Evolutionary conservation across 2,113 vertebrate species (phyloP).

Genomic region (Arizona elegans): DNA sequence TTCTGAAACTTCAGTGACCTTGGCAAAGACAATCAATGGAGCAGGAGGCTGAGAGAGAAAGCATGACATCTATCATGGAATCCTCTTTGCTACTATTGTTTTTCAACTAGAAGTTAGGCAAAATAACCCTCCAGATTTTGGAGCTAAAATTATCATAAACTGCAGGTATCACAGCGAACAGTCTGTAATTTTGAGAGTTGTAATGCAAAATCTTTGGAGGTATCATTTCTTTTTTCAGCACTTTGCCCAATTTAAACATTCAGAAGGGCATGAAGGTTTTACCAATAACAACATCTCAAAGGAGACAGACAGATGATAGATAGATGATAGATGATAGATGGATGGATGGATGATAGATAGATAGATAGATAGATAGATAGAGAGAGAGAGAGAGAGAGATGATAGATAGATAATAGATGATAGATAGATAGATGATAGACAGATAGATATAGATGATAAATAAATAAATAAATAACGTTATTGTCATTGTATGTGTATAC

Average conservation of each 20-base stretch:
- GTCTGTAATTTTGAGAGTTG: neutral
- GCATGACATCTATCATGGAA: neutral
- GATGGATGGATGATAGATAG: neutral
- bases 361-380: too few relatives aligned
- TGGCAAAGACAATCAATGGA: neutral
- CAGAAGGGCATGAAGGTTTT: neutral
- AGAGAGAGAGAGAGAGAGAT: too few relatives aligned
- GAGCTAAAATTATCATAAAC: neutral
- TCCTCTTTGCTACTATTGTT: neutral
- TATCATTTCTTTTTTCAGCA: neutral
- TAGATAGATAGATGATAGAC: too few relatives aligned
- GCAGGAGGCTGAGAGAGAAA: accelerated
- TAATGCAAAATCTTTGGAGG: neutral
- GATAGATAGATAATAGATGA: too few relatives aligned
- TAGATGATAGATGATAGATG: neutral
- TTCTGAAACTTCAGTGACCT: neutral
- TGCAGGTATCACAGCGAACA: neutral
- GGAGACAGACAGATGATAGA: neutral
- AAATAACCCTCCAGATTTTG: neutral
- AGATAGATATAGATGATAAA: too few relatives aligned
- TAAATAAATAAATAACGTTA: too few relatives aligned
- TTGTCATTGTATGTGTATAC: too few relatives aligned
- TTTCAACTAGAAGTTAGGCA: neutral
- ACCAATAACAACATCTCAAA: neutral
- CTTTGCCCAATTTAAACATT: neutral